These are phyloP conservation scores for Branchipolynoe longqiensis DNA, from an alignment of 2,888 invertebrate genomes.

Conservation along the genomic window DNA sequence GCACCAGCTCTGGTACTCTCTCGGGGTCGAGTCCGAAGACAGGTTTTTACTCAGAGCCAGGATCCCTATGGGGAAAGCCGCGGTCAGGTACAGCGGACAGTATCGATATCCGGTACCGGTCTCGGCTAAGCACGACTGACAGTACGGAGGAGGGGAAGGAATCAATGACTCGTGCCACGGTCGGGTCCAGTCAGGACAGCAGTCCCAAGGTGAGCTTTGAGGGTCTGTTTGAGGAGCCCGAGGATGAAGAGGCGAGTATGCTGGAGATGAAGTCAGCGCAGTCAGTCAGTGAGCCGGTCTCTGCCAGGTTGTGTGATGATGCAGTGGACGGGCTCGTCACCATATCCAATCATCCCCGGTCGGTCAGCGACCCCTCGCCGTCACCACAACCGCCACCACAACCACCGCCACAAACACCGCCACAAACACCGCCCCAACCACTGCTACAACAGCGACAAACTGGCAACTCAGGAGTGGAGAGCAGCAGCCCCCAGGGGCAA, in stretches of 20 bases:
- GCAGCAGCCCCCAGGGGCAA: not conserved
- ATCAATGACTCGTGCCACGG: not conserved
- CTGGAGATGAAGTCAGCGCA: not conserved
- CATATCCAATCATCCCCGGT: not conserved
- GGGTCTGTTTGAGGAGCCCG: constrained; percentile 7
- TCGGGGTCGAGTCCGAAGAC: constrained; percentile 47
- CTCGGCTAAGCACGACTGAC: constrained; percentile 42
- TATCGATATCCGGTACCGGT: not conserved
- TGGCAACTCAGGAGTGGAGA: too few relatives aligned
- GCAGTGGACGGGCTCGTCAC: not conserved
- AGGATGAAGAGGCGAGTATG: not conserved
- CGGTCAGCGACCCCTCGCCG: constrained; percentile 1
- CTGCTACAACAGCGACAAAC: too few relatives aligned
- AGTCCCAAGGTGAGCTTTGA: constrained; percentile 51
- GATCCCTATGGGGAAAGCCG: not conserved
- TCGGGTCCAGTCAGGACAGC: constrained; percentile 32
- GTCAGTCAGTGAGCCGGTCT: constrained; percentile 15
- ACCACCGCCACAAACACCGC: too few relatives aligned
- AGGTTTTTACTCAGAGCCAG: constrained; percentile 11
- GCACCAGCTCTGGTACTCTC: constrained; percentile 17
- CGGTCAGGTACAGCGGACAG: constrained; percentile 27
- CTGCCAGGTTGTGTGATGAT: not conserved
- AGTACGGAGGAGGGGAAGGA: constrained; percentile 17
- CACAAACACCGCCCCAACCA: too few relatives aligned
- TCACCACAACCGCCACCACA: not conserved